phyloP scores from a whole-genome alignment of 2,888 invertebrate genomes.

The Sarcophaga rosellei region DNA sequence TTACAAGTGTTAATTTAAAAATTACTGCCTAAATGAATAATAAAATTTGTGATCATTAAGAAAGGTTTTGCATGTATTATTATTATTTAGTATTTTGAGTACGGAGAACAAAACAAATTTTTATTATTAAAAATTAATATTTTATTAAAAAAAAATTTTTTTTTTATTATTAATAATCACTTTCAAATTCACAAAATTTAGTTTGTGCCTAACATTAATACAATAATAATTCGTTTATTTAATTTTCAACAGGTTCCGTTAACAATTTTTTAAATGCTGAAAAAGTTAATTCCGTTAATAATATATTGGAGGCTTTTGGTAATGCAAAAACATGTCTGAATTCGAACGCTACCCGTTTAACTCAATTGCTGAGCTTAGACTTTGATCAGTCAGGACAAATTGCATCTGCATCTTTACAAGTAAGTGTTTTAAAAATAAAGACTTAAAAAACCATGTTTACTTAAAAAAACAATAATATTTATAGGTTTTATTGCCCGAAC shows the following conservation, averaged over 20 bases:
- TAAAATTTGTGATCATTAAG: no score
- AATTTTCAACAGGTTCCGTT: constrained; percentile 80
- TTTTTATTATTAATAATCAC: background rate
- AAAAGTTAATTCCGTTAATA: constrained; percentile 91
- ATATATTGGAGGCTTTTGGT: constrained; percentile 94
- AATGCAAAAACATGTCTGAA: constrained; percentile 93
- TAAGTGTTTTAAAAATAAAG: constrained; percentile 65
- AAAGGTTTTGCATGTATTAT: no score
- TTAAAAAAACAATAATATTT: background rate
- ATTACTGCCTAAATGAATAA: no score
- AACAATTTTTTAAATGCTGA: constrained; percentile 91
- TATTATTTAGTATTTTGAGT: no score
- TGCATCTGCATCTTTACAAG: constrained; percentile 94
- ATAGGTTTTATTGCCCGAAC: constrained; percentile 92
- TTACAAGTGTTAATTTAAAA: no score
- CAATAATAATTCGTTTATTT: background rate
- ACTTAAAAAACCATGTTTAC: no score
- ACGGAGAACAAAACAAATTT: no score
- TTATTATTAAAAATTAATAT: no score
- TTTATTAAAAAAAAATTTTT: no score
- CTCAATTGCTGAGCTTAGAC: constrained; percentile 95
- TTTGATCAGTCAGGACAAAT: constrained; percentile 96
- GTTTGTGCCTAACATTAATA: no score
- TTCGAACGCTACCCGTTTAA: constrained; percentile 93
- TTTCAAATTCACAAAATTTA: background rate